Evolutionary conservation across 2,888 invertebrate species (phyloP).

Genomic region (Ctenicera cuprea): DNA sequence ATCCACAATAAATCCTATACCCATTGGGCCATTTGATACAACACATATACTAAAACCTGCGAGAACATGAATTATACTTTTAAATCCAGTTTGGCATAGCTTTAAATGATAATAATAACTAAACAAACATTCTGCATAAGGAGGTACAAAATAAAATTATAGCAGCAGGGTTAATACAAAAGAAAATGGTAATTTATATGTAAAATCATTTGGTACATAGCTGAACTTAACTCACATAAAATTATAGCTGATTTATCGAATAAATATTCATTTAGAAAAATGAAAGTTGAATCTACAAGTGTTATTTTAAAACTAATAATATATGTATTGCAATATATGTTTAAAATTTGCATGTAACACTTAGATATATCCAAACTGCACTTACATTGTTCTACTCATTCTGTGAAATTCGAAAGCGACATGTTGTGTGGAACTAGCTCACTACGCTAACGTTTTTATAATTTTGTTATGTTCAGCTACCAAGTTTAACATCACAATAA

Average conservation of each 20-base stretch:
- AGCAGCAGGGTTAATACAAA: conserved; percentile 95
- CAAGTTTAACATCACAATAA: no score
- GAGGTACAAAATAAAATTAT: conserved; percentile 96
- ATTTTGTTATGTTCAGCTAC: no score
- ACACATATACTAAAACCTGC: conserved; percentile 81
- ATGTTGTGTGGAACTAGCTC: no score
- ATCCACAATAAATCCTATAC: conserved; percentile 81
- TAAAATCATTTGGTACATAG: conserved; percentile 80
- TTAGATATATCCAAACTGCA: no score
- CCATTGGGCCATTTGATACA: conserved; percentile 89
- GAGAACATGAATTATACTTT: conserved; percentile 58
- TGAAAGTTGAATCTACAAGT: conserved; percentile 81
- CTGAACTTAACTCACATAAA: conserved; percentile 82
- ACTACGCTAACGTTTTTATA: no score
- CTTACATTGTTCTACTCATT: no score
- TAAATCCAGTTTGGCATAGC: conserved; percentile 80
- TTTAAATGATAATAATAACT: conserved; percentile 86
- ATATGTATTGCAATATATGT: no score
- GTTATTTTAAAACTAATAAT: conserved; percentile 76
- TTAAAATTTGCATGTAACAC: no score
- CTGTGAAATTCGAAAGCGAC: no score
- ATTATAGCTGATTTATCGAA: conserved; percentile 83
- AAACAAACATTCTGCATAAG: conserved; percentile 94
- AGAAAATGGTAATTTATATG: conserved; percentile 87
- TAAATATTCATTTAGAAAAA: conserved; percentile 81